Evolutionary conservation across 2,888 invertebrate species (phyloP), one percentile per base, ranked within the genome.

Genomic region (Vannuccia rotundouncinata): DNA sequence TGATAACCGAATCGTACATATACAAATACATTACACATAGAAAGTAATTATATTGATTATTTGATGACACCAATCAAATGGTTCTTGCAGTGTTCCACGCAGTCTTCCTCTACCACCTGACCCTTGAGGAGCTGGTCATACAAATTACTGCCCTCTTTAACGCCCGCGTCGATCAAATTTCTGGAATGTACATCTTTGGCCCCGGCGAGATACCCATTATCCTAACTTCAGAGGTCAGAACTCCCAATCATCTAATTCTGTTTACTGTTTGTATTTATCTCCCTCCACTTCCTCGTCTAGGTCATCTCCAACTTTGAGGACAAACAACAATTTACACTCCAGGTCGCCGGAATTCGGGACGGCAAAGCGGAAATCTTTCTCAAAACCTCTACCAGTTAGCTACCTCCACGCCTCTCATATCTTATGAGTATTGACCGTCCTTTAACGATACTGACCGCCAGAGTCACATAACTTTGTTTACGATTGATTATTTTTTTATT

Each of bases 81-180:
- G n/a, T n/a, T n/a, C n/a, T 2, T 66, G 66, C 75, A 75, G 75
- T 75, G 5, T 75, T 75, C 75, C 75, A 75, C 75, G 29, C 75
- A 28, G 28, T 75, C 25, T 75, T 29, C 75, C 75, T 75, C 29
- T 5, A 28, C 28, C 1, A 75, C 29, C 25, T 28, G 0, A 75
- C 75, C 1, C 27, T 29, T n/a, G 75, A 75, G 25, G 75, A 75
- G 17, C 75, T 75, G 25, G 29, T 75, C 28, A 25, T 2, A 2
- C 75, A 30, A 28, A 28, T 75, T 27, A 28, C 75, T n/a, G 30
- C 29, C 25, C 75, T 75, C 10, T 75, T 75, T 5, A 28, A 75
- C 0, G 75, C 75, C 27, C 29, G 27, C 25, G 75, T 28, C 0
- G 28, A 75, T 27, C 29, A 75, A 30, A 75, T 75, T 27, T 75